A percentile compares a stretch with the other conserved stretches of the same genome.
Conservation (phyloP, 2,113 vertebrate species). For the Ctenomys sociabilis region DNA sequence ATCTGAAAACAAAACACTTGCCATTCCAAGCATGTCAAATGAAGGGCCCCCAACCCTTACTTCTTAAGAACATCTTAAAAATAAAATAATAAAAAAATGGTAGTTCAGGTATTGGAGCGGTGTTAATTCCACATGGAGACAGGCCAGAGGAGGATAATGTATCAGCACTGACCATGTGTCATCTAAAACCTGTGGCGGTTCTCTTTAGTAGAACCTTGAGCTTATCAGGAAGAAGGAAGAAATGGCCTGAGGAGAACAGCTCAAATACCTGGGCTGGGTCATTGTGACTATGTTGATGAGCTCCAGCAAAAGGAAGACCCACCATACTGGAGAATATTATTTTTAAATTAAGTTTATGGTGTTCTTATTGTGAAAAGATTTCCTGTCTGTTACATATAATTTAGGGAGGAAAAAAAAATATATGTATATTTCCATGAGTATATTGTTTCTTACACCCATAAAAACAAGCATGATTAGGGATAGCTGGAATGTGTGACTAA, state of each 20-base stretch:
- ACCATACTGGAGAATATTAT: not conserved
- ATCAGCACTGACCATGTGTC: fast-evolving
- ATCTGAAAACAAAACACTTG: not conserved
- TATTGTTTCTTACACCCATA: not conserved
- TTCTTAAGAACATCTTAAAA: not conserved
- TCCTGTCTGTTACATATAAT: not conserved
- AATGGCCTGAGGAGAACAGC: no score
- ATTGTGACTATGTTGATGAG: not conserved
- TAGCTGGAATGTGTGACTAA: not conserved
- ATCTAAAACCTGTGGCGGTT: not conserved
- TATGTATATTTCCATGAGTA: not conserved
- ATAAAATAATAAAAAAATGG: constrained; percentile 1
- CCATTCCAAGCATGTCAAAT: not conserved
- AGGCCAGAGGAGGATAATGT: not conserved
- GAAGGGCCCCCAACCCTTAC: not conserved
- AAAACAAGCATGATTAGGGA: constrained; percentile 13
- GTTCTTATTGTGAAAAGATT: not conserved
- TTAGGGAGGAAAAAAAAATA: not conserved
- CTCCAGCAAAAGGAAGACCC: not conserved
- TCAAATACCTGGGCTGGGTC: not conserved
- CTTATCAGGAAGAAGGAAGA: not conserved
- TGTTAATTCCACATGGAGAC: not conserved
- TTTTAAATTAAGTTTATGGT: constrained; percentile 27
- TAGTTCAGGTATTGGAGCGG: not conserved
- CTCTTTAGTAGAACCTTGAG: not conserved